Base-by-base conservation (phyloP, 2,888 invertebrate species). In the Callyntrura guangdongensis region DNA sequence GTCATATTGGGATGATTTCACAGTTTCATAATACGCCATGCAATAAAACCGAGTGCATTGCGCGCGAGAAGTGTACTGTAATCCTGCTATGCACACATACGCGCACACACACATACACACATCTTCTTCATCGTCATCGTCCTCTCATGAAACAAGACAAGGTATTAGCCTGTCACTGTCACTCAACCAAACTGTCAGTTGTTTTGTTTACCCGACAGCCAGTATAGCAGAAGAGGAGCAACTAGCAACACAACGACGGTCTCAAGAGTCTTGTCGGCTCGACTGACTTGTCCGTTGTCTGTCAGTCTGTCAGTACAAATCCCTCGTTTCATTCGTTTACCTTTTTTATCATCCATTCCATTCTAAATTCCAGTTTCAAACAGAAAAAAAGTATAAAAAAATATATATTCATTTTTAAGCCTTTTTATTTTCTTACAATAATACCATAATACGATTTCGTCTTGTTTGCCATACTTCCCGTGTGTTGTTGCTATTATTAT, bases 111-210 rank as follows among this genome's bases (percentile, higher is more conserved):
- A 12, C 25, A 79, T 79, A n/a, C 56, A 53, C 56, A 56, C 79
- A 61, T 61, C 45, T 82, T 64, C 45, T 64, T 59, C 81, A 36
- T 81, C 27, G 14, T 79, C 79, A 56, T 59, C 59, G 45, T 69
- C 69, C 25, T 49, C 83, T 84, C 84, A 69, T 84, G 69, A 84
- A 89, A 85, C 74, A 89, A 89, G 89, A 89, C 89, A 89, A 77
- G 89, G 89, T 84, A 89, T 89, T 89, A 89, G 77, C 64, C 89
- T 89, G 89, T 89, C 89, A 89, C 64, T 89, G 89, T 89, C 89
- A 89, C 89, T 89, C 89, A 89, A 67, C 89, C 79, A 84, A 89
- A 83, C 89, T 89, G 89, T 85, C 89, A 89, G 89, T 89, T 89
- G 84, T 86, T 86, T 86, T 72, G 74, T 89, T 89, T 83, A 72